These are phyloP conservation scores for Phocoena phocoena DNA, from an alignment of 2,113 vertebrate genomes.

Conservation along the genomic window DNA sequence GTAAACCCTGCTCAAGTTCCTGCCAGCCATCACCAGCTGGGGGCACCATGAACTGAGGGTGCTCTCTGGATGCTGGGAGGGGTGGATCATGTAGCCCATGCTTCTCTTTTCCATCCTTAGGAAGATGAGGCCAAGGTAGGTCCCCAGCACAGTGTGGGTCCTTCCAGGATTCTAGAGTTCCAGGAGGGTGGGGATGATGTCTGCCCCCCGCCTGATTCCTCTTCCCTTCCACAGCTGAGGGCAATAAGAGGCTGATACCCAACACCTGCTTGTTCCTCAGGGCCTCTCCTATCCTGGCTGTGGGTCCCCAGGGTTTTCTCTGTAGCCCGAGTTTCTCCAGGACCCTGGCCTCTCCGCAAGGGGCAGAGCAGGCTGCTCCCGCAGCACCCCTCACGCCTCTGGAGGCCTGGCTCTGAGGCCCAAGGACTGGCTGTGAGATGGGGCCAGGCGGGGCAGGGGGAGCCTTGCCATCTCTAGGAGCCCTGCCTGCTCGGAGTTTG, in stretches of 20 bases:
- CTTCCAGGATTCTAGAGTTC: neutral
- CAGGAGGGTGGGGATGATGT: accelerated
- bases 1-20: neutral
- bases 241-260: neutral
- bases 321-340: neutral
- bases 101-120: neutral
- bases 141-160: neutral
- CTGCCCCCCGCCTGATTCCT: neutral
- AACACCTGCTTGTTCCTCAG: neutral
- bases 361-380: neutral
- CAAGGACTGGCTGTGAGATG: no score
- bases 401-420: neutral
- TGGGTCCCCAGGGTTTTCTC: neutral
- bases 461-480: neutral
- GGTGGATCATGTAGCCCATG: neutral
- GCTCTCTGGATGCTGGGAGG: neutral
- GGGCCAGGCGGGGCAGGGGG: no score
- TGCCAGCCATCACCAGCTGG: neutral
- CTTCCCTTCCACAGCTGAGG: neutral
- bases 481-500: neutral
- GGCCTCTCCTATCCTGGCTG: neutral
- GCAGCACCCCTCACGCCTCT: neutral
- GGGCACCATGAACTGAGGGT: accelerated
- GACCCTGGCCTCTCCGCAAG: neutral
- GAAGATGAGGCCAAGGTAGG: neutral